phyloP scores from a whole-genome alignment of 2,888 invertebrate species.

The Autographa gamma region DNA sequence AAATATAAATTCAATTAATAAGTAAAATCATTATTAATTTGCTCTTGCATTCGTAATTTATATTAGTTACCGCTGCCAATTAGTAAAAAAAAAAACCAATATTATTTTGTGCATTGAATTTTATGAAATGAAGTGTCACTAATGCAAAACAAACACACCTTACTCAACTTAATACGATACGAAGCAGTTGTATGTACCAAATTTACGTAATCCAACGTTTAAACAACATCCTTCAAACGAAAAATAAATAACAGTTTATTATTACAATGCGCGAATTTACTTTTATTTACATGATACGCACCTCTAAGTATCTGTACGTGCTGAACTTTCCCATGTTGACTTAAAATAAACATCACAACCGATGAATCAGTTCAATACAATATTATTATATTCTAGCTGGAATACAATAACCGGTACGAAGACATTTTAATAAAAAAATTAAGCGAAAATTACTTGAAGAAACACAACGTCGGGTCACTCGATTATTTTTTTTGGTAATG shows the following conservation, averaged over 20 bases:
- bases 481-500: constrained; percentile 24
- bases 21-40: too few relatives aligned
- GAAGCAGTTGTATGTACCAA: background rate
- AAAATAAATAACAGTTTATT: constrained; percentile 9
- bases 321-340: constrained; percentile 87
- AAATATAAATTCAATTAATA: too few relatives aligned
- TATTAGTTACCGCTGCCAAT: too few relatives aligned
- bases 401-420: constrained; percentile 23
- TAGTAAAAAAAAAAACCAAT: background rate
- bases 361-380: constrained; percentile 32
- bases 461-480: constrained; percentile 19
- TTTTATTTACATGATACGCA: constrained; percentile 61
- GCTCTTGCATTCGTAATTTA: too few relatives aligned
- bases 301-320: constrained; percentile 88
- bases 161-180: background rate
- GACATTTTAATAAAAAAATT: constrained; percentile 41
- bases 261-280: background rate
- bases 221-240: background rate
- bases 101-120: background rate
- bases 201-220: background rate
- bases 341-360: constrained; percentile 83
- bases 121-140: background rate
- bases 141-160: constrained; percentile 4
- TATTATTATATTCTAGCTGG: constrained; percentile 31
- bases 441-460: constrained; percentile 10